Evolutionary conservation across 1,140 invertebrate species (phyloP).

Genomic region (Papilio machaon): DNA sequence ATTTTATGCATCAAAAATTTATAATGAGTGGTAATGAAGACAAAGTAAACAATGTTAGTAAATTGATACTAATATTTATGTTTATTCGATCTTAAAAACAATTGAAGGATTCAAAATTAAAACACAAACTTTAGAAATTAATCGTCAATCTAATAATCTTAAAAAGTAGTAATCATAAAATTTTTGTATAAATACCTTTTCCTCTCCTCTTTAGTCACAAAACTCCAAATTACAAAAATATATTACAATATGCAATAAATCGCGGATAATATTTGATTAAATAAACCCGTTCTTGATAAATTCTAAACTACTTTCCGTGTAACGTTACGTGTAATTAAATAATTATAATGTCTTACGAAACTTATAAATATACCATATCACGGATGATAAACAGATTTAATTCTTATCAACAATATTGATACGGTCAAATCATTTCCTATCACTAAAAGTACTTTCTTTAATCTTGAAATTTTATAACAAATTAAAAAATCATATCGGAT

Average conservation of each 20-base stretch:
- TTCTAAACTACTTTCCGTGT: conserved; percentile 2
- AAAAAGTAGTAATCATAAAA: neutral
- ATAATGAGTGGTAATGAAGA: no score
- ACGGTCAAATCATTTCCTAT: neutral
- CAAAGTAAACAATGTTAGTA: no score
- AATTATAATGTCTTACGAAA: conserved; percentile 3
- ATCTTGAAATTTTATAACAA: conserved; percentile 8
- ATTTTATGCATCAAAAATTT: no score
- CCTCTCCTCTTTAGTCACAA: neutral
- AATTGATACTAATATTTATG: no score
- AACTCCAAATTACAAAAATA: neutral
- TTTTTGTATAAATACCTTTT: neutral
- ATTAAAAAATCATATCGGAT: neutral
- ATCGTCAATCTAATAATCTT: no score
- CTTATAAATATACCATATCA: neutral
- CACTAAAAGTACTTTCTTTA: conserved; percentile 12
- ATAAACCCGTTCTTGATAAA: neutral
- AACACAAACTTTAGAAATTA: no score
- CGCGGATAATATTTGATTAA: neutral
- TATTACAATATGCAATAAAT: neutral
- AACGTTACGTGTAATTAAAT: neutral
- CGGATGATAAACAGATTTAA: neutral
- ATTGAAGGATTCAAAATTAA: no score
- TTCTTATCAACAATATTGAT: conserved; percentile 8
- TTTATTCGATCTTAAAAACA: no score